Base-by-base conservation (phyloP, 2,888 invertebrate species). In the Cheilosia soror region DNA sequence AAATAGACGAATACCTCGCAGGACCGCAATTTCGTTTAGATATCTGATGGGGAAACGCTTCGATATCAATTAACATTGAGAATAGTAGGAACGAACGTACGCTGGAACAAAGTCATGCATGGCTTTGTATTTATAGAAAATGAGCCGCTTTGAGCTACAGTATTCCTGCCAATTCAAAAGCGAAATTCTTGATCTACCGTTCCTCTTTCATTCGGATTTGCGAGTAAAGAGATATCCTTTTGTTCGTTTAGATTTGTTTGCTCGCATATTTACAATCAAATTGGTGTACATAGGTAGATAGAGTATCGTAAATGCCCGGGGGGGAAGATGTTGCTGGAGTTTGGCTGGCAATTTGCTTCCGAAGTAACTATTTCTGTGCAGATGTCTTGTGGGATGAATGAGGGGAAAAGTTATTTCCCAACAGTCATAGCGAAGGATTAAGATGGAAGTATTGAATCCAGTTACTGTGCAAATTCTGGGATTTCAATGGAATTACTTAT, bases 351-450 rank as follows among this genome's bases (percentile, higher is more conserved):
- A 66, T 58, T 49, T 66, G 49, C 42, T 65, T 58, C 27, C 33
- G 7, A 13, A 1, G n/a, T 31, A 66, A 66, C 66, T 66, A 62
- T 49, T 49, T 5, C 31, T 49, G 9, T 37, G 37, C 31, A 5
- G 20, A 49, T 20, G 37, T 4, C 4, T 11, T 37, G 37, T 37
- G 37, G 7, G 49, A 25, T 68, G 76, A 76, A 76, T 58, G 2
- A 60, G 53, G 62, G 15, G 33, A 44, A 69, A 77, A 62, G 27
- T 62, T 69, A 29, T 44, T 44, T 33, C 62, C 53, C 47, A 53
- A 73, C 53, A 11, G 53, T 33, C 27, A 63, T 71, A 71, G 71
- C 37, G 25, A 58, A 58, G 75, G 75, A 75, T 75, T 75, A 66
- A 44, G 58, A 29, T 40, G 29, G 49, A 66, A 65, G 49, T 58